Base-by-base conservation (phyloP, 2,797 vertebrate genomes). In the Setipinna tenuifilis region DNA sequence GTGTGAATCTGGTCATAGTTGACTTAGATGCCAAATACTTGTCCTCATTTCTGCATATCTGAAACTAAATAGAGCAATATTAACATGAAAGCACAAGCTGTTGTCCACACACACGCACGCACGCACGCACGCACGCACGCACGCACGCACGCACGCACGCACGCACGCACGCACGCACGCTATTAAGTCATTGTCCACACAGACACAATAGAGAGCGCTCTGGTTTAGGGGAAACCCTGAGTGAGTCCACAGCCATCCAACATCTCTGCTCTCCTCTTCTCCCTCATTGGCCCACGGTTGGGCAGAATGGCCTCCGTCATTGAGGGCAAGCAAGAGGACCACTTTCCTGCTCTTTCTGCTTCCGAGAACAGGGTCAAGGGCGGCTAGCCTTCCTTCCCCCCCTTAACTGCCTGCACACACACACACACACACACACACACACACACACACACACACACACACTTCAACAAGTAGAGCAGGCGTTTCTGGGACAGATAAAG, bases 311-410 rank as follows among this genome's bases (percentile, higher is more conserved):
- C 61, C 61, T 23, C 61, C n/a, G n/a, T 62, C 61, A 62, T 10
- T n/a, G 11, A 4, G 62, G 31, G 62, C 62, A 12, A 31, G 62
- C 23, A n/a, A n/a, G n/a, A n/a, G 62, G 62, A 65, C 81, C n/a
- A 50, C 68, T 31, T 17, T 17, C 28, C 41, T 35, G 17, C 50
- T 16, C 87, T 75, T 87, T 84, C 54, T 83, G 78, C 46, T 84
- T 31, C 65, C 86, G 83, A 88, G 88, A 92, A 92, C 88, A 88
- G 88, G 92, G 92, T 92, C 91, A 94, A 92, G 92, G 92, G 89
- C 91, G 91, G 91, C 88, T 88, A 88, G 89, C 88, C 62, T 57
- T 25, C 31, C 88, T 89, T 90, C 85, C 90, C n/a, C 23, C 23
- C 85, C 44, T 12, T 65, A 21, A n/a, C n/a, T 11, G 1, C 23